These are phyloP conservation scores for Trypoxylus dichotomus DNA, from an alignment of 1,140 invertebrate species.

Conservation along the genomic window DNA sequence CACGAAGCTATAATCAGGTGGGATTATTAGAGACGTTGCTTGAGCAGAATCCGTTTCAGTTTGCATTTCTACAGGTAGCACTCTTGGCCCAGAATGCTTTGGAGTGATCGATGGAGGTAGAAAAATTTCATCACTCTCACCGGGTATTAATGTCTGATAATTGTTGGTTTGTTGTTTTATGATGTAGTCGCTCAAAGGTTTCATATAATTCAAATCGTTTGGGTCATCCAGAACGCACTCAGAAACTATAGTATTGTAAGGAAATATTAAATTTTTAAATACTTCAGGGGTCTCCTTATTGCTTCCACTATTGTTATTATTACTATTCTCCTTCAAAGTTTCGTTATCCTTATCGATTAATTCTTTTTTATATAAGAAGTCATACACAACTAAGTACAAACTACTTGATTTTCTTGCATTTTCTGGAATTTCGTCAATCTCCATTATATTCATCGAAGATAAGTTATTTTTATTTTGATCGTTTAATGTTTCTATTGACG, in stretches of 20 bases:
- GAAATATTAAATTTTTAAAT: conserved; percentile 18
- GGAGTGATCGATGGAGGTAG: conserved; percentile 42
- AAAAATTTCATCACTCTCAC: conserved; percentile 50
- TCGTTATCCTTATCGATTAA: conserved; percentile 22
- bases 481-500: conserved; percentile 35
- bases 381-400: conserved; percentile 61
- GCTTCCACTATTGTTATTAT: conserved; percentile 26
- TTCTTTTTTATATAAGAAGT: conserved; percentile 57
- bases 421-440: conserved; percentile 34
- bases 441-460: conserved; percentile 37
- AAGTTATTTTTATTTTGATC: conserved; percentile 38
- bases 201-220: conserved; percentile 15
- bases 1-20: conserved; percentile 39
- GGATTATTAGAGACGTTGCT: conserved; percentile 35
- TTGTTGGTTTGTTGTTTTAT: conserved; percentile 42
- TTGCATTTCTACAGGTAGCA: conserved; percentile 41
- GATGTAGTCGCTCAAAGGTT: conserved; percentile 27
- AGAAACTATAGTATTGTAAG: neutral
- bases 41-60: conserved; percentile 44
- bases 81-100: conserved; percentile 43
- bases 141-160: conserved; percentile 51
- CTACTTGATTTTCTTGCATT: conserved; percentile 38
- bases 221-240: conserved; percentile 7
- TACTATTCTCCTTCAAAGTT: conserved; percentile 27
- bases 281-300: neutral